Evolutionary conservation across 2,888 invertebrate species (phyloP), one percentile per base, ranked within the genome.

Genomic region (Belgica antarctica): DNA sequence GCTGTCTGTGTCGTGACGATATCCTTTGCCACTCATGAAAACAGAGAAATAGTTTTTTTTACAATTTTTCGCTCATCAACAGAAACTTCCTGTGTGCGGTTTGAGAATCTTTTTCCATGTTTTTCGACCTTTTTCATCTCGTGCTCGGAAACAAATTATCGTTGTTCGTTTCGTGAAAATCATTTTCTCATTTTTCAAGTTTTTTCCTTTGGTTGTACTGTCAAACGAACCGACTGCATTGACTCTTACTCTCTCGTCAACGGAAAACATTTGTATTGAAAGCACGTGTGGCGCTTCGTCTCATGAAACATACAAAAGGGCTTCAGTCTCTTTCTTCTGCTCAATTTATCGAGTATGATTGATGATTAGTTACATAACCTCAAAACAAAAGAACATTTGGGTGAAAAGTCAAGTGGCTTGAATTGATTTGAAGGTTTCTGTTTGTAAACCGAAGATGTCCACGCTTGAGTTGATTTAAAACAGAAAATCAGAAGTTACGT

Each of bases 101-200:
- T 12, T 4, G 41, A 41, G 41, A n/a, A 41, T n/a, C 3, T 12
- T n/a, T 41, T 41, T n/a, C 10, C 31, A 31, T 5, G 12, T n/a
- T 41, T 41, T n/a, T n/a, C n/a, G n/a, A n/a, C n/a, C n/a, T n/a
- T n/a, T n/a, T 41, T 15, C 41, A 12, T 2, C n/a, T 41, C 41
- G 41, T 41, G 41, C n/a, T 10, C 41, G 41, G 12, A 41, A 15
- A 41, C 41, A 41, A 41, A 41, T 41, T 41, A 41, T 41, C 41
- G 41, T 15, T 41, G 5, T 15, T 41, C 15, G 41, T 15, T 41
- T 41, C n/a, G 15, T 41, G n/a, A 41, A 41, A 41, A 10, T n/a
- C 41, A 41, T 41, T 41, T 41, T 41, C 41, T 41, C 41, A 41
- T 41, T 41, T 41, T 41, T 15, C 41, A 41, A n/a, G 15, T n/a